A percentile compares a stretch with the other conserved stretches of the same genome.
Conservation (phyloP, 2,888 invertebrate genomes). For the Oscheius sp. region DNA sequence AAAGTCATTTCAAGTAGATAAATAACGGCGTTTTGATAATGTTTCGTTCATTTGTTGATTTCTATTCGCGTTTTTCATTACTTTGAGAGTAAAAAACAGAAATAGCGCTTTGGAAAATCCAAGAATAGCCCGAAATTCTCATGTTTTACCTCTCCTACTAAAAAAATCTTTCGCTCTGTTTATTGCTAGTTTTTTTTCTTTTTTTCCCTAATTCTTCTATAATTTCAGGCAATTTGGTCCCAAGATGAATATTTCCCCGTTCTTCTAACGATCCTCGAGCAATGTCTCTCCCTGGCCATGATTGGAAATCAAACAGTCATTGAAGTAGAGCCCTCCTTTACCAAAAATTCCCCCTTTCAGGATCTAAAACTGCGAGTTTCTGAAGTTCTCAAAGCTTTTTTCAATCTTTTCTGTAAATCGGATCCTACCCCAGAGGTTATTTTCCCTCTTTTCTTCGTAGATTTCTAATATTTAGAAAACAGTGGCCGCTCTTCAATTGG, state of each 20-base stretch:
- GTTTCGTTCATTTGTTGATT: no score
- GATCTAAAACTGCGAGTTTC: constrained; percentile 12
- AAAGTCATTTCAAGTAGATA: no score
- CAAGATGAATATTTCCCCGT: neutral
- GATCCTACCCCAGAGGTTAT: constrained; percentile 16
- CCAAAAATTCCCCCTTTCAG: neutral
- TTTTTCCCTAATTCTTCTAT: neutral
- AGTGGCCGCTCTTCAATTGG: neutral
- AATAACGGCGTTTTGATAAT: no score
- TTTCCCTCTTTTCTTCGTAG: constrained; percentile 7
- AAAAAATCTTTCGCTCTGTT: no score
- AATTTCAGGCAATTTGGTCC: constrained; percentile 10
- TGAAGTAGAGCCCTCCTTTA: neutral
- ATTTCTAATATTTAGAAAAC: neutral
- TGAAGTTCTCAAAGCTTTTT: constrained; percentile 62
- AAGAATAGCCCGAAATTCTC: no score
- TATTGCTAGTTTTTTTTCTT: neutral
- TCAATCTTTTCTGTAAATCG: constrained; percentile 63
- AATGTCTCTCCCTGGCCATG: neutral
- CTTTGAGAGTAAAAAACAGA: no score
- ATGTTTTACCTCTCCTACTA: neutral
- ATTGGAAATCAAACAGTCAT: neutral
- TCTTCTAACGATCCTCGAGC: constrained; percentile 8
- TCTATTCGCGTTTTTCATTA: no score
- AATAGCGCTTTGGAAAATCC: no score